These are phyloP conservation scores for Leptinotarsa texana DNA, from an alignment of 1,140 invertebrate genomes.

Conservation along the genomic window DNA sequence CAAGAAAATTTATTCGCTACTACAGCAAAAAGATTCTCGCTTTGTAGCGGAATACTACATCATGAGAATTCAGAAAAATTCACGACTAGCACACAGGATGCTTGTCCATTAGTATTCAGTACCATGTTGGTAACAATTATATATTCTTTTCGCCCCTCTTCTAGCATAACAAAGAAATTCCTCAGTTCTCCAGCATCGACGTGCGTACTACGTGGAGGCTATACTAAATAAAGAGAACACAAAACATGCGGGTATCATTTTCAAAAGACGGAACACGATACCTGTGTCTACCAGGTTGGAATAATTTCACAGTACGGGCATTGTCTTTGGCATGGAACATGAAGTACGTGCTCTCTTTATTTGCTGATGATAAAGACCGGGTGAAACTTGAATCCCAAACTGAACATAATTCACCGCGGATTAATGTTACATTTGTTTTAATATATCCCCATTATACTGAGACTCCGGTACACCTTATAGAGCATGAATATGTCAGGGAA, in stretches of 20 bases:
- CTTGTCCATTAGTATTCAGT: slow-evolving; percentile 8
- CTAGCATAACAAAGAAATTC: slow-evolving; percentile 1
- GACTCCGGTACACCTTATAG: background rate
- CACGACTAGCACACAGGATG: background rate
- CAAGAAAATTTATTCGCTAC: too few species aligned
- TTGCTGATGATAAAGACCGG: background rate
- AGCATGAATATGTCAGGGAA: background rate
- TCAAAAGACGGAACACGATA: slow-evolving; percentile 6
- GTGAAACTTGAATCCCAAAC: background rate
- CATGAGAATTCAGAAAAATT: background rate
- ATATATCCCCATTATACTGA: background rate
- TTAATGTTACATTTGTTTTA: slow-evolving; percentile 9
- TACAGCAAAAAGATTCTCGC: too few species aligned
- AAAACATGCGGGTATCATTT: slow-evolving; percentile 15
- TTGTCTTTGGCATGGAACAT: background rate
- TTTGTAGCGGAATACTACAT: too few species aligned
- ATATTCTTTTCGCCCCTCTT: slow-evolving; percentile 18
- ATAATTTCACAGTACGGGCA: background rate
- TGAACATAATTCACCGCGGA: slow-evolving; percentile 6
- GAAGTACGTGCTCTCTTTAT: background rate
- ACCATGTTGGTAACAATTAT: slow-evolving; percentile 14
- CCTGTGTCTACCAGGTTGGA: slow-evolving; percentile 1
- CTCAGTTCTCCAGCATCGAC: slow-evolving; percentile 7
- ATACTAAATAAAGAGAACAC: slow-evolving; percentile 7
- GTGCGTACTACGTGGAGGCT: background rate